Evolutionary conservation across 64 coral and sea anemone genomes (phyloP).

Genomic region (Actinia tenebrosa): DNA sequence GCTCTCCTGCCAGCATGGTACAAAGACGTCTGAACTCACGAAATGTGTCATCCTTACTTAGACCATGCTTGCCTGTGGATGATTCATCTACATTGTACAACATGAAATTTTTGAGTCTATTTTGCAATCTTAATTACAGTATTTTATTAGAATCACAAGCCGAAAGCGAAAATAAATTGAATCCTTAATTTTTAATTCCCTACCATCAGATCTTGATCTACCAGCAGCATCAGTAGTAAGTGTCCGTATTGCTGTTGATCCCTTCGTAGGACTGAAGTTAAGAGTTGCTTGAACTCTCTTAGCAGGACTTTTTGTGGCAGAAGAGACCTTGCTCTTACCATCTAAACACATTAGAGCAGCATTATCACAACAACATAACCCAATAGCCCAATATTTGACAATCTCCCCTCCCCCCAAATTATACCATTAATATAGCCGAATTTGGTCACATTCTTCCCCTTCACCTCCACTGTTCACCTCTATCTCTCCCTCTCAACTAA

Average conservation of each 20-base stretch:
- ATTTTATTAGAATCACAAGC: neutral
- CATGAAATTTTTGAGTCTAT: too few species aligned
- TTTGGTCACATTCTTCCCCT: too few species aligned
- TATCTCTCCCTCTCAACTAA: too few species aligned
- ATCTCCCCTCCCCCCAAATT: too few species aligned
- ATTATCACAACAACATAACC: neutral
- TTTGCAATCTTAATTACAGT: neutral
- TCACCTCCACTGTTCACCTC: too few species aligned
- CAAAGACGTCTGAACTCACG: conserved; percentile 78
- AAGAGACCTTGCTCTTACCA: neutral
- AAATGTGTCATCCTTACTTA: conserved; percentile 71
- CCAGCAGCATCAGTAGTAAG: conserved; percentile 13
- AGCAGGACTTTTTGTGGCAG: conserved; percentile 29
- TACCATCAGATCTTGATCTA: neutral
- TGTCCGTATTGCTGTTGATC: neutral
- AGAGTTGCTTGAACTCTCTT: conserved; percentile 56
- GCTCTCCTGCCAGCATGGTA: conserved; percentile 69
- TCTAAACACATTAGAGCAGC: neutral
- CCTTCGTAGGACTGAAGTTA: conserved; percentile 46
- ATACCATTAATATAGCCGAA: too few species aligned
- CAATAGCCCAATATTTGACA: too few species aligned
- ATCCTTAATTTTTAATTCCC: neutral
- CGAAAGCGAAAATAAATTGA: too few species aligned
- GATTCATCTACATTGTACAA: neutral
- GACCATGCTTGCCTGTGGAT: neutral